Evolutionary conservation across 2,113 vertebrate species (phyloP).

Genomic region (Phasianus colchicus): DNA sequence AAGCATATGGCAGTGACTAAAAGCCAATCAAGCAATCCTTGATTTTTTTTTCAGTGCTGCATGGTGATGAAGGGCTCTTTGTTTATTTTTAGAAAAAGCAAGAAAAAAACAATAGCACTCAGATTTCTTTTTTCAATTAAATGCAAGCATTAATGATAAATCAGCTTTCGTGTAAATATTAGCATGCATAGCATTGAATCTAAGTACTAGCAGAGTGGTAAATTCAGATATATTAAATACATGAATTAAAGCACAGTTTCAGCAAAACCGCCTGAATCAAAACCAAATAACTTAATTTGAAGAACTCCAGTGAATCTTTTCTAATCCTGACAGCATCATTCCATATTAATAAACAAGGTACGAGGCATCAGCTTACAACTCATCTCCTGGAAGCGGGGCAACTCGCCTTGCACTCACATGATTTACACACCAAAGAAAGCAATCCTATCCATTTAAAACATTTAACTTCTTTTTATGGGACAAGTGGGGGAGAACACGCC

Average conservation of each 20-base stretch:
- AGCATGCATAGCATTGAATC: neutral
- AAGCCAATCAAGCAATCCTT: neutral
- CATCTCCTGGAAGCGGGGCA: neutral
- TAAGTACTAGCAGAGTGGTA: neutral
- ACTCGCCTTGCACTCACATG: rapidly evolving
- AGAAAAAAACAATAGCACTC: neutral
- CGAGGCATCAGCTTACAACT: rapidly evolving
- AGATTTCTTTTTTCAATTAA: neutral
- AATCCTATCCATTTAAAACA: rapidly evolving
- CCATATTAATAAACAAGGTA: neutral
- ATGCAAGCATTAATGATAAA: neutral
- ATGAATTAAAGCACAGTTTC: constrained; percentile 30
- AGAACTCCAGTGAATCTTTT: neutral
- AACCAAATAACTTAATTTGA: constrained; percentile 5
- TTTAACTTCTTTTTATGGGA: neutral
- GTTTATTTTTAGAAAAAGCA: constrained; percentile 20
- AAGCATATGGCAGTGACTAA: constrained; percentile 41
- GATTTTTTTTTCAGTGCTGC: neutral
- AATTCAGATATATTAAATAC: neutral
- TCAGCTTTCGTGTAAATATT: neutral
- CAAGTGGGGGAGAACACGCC: rapidly evolving
- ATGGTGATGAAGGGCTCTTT: neutral
- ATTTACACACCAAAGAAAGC: no score
- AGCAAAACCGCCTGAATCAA: constrained; percentile 3
- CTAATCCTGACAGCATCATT: neutral